phyloP scores from a whole-genome alignment of 2,113 vertebrate species.

The Lophura nycthemera region DNA sequence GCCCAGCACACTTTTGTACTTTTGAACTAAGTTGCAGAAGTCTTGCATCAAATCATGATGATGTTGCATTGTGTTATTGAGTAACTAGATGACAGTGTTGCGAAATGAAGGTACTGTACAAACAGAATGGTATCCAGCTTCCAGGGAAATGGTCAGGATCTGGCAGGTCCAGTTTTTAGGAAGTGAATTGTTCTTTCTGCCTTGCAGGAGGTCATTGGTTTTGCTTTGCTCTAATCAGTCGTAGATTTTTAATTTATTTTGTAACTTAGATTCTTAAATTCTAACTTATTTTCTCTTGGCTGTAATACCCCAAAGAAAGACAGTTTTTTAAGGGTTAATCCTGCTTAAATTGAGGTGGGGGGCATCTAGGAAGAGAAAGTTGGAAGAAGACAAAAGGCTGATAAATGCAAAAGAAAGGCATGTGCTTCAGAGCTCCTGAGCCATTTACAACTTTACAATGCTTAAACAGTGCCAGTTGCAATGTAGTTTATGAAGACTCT shows the following conservation, averaged over 20 bases:
- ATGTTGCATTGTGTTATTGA: neutral
- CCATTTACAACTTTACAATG: neutral
- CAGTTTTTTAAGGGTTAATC: neutral
- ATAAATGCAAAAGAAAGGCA: neutral
- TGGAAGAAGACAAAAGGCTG: neutral
- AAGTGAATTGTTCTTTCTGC: neutral
- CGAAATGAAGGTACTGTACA: neutral
- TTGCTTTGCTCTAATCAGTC: neutral
- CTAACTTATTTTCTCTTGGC: neutral
- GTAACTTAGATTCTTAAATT: neutral
- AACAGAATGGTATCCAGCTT: neutral
- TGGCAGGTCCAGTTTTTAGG: neutral
- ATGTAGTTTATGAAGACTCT: conserved; percentile 25
- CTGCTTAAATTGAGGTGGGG: neutral
- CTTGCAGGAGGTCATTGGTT: neutral
- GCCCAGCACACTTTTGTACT: conserved; percentile 19
- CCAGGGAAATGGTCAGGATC: neutral
- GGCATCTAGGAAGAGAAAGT: neutral
- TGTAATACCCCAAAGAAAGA: neutral
- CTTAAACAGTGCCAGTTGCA: conserved; percentile 17
- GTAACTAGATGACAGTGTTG: neutral
- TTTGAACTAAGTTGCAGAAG: conserved; percentile 18
- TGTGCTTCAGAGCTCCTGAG: neutral
- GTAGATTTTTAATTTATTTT: neutral
- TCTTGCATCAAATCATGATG: neutral